Base-by-base conservation (phyloP, 1,140 invertebrate species). In the Chymomyza costata region DNA sequence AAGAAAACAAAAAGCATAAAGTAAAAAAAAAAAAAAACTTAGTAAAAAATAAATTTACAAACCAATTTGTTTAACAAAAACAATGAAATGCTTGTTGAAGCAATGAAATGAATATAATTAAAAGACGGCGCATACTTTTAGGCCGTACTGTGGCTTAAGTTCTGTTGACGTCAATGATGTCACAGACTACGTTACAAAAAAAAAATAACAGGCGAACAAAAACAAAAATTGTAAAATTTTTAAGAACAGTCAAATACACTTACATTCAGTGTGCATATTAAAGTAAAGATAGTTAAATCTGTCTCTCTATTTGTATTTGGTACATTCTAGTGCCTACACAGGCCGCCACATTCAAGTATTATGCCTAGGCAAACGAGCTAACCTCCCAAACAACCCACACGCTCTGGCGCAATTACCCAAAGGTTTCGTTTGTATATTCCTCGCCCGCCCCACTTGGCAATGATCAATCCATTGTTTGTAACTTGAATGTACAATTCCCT, bases 291-390 rank as follows among this genome's bases (percentile, higher is more conserved):
- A 63, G 59, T 63, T 62, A 71, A 37, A 5, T 25, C 21, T 40
- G 49, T 65, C 53, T 49, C 47, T 50, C 48, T 69, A 54, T 45
- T 43, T 73, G 68, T 58, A 66, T 73, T 69, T 52, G 58, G 50
- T 63, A 76, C 71, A 76, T 76, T 76, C 71, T 66, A 55, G 57
- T 59, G 71, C 71, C 70, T n/a, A n/a, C n/a, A 76, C 70, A 66
- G 44, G 65, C 71, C 62, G 51, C 37, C 58, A 80, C 54, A 65
- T 57, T 71, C 59, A 73, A 78, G 74, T 78, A 71, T 66, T 66
- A 63, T 45, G 60, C 50, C 60, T 32, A 35, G 57, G 35, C 55
- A 65, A 58, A 31, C 49, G 32, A 3, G 21, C 30, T 56, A 49
- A 38, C 35, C n/a, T 46, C n/a, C 45, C 41, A 50, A 47, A 34